Conservation (phyloP, 2,113 vertebrate genomes). For the Hippocampus comes region DNA sequence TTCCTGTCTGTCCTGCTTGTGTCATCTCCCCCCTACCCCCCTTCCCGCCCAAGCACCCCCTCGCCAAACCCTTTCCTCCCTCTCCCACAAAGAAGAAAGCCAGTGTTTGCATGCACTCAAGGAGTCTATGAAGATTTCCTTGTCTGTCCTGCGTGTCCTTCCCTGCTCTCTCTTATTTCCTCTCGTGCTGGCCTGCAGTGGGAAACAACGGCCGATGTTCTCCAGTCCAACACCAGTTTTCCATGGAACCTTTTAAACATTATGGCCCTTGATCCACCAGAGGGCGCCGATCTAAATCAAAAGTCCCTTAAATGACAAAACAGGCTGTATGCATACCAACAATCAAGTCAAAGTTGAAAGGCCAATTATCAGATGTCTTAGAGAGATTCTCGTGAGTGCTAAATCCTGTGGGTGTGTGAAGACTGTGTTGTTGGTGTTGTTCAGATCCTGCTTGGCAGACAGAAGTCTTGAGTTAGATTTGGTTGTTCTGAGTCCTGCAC, state of each 20-base stretch:
- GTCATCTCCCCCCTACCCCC: slow-evolving; percentile 33
- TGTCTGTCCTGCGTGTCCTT: slow-evolving; percentile 30
- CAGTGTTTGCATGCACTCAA: slow-evolving; percentile 42
- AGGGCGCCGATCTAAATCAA: background rate
- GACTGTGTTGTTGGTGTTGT: background rate
- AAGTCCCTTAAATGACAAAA: too few species aligned
- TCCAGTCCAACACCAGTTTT: background rate
- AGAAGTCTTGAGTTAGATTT: background rate
- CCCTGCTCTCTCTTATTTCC: slow-evolving; percentile 10
- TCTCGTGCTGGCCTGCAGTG: background rate
- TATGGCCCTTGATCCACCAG: background rate
- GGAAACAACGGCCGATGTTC: background rate
- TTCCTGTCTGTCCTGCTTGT: slow-evolving; percentile 64
- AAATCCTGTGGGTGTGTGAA: background rate
- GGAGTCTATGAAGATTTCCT: slow-evolving; percentile 43
- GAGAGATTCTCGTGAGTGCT: background rate
- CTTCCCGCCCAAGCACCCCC: background rate
- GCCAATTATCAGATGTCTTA: background rate
- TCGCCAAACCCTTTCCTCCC: slow-evolving; percentile 21
- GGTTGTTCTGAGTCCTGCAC: background rate
- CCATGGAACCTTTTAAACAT: background rate
- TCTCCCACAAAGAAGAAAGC: slow-evolving; percentile 43
- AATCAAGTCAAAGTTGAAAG: background rate
- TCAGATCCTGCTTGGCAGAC: background rate
- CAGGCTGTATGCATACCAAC: background rate